phyloP scores from a whole-genome alignment of 2,797 vertebrate species.

The Philypnodon macrostomus region DNA sequence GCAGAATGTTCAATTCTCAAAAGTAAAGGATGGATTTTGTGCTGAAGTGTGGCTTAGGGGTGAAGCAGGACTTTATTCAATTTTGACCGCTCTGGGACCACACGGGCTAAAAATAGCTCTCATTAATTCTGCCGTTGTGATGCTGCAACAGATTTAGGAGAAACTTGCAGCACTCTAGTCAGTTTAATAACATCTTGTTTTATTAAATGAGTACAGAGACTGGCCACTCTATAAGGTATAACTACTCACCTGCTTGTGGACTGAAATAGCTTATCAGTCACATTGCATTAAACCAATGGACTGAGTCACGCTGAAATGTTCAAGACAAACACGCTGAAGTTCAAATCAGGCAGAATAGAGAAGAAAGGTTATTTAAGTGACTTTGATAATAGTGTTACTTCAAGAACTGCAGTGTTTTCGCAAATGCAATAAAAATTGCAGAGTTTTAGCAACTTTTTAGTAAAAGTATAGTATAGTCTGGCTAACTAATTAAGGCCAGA shows the following conservation, averaged over 20 bases:
- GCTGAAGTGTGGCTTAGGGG: slow-evolving; percentile 55
- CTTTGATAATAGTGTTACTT: no score
- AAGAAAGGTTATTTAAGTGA: no score
- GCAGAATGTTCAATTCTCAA: slow-evolving; percentile 41
- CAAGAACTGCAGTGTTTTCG: slow-evolving; percentile 6
- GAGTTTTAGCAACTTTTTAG: slow-evolving; percentile 18
- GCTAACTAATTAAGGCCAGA: slow-evolving; percentile 10
- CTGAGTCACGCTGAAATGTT: no score
- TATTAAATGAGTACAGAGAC: slow-evolving; percentile 39
- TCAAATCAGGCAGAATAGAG: no score
- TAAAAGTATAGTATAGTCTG: no score
- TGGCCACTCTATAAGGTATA: slow-evolving; percentile 22
- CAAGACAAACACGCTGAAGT: no score
- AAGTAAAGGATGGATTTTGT: slow-evolving; percentile 57
- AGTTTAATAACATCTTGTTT: slow-evolving; percentile 52
- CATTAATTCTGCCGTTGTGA: slow-evolving; percentile 75
- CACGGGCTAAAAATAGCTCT: slow-evolving; percentile 71
- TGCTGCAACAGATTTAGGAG: slow-evolving; percentile 68
- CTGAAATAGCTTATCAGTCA: no score
- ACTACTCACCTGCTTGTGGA: no score
- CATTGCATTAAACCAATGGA: no score
- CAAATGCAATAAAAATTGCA: slow-evolving; percentile 9
- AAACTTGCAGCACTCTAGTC: slow-evolving; percentile 60
- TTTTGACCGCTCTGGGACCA: slow-evolving; percentile 66
- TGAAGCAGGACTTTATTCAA: slow-evolving; percentile 68